Evolutionary conservation across 2,888 invertebrate genomes (phyloP), one percentile per base, ranked within the genome.

Genomic region (Noctua janthe): DNA sequence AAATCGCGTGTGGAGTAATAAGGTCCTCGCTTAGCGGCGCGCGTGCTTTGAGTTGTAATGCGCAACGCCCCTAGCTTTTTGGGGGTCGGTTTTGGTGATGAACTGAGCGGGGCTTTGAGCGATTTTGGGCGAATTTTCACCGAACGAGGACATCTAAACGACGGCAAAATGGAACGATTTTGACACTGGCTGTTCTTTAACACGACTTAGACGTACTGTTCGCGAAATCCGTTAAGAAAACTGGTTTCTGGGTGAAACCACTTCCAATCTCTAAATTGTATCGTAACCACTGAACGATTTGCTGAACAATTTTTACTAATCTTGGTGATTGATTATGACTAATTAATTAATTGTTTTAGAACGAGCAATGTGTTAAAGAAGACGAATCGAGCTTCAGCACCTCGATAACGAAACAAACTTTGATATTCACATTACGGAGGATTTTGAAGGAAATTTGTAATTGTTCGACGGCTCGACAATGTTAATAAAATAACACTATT

Each of bases 31-130:
- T 93, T 93, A 93, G 92, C 86, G 78, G 81, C 85, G 92, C 89
- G 92, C 94, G 95, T 95, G 95, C 91, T 85, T 86, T 71, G 94
- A 89, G 89, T 94, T 76, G 88, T 89, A 94, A 95, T 94, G 92
- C 91, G 83, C 78, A 70, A 51, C 66, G 82, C 71, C 72, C 70
- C 77, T 81, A 80, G 72, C 47, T 80, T 67, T 39, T 62, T 78
- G 6, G 13, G 29, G 20, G 13, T 20, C 0, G 10, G 47, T 0
- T 39, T 78, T 74, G 13, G 74, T 82, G n/a, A 80, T 81, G 59
- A 78, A 75, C 77, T 72, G 62, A 74, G 87, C 84, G 84, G 67
- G 7, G 3, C 7, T 62, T 15, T 35, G 29, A 29, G 29, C 29
- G 17, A 29, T 62, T 62, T 17, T 1, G 8, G 29, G 64, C 4